Evolutionary conservation across 2,888 invertebrate species (phyloP).

Genomic region (Caenorhabditis parvicauda): DNA sequence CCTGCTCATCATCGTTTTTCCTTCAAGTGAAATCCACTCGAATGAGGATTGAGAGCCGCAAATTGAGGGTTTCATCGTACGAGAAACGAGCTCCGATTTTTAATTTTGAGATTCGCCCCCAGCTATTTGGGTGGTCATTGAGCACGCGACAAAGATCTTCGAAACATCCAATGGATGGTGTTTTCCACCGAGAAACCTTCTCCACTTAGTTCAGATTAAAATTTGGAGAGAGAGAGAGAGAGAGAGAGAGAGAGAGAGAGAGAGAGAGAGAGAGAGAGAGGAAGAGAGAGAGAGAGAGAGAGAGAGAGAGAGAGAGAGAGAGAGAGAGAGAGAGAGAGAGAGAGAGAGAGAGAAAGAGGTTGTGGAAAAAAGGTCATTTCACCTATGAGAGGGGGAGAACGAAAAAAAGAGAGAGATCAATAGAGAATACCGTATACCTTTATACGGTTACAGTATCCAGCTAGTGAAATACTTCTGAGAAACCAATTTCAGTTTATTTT

Average conservation of each 20-base stretch:
- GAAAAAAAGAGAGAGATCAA: not conserved
- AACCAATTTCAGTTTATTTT: no score
- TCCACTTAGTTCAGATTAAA: not conserved
- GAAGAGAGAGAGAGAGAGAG: conserved; percentile 1
- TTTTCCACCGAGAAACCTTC: conserved; percentile 3
- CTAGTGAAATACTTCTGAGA: conserved; percentile 16
- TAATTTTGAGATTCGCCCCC: no score
- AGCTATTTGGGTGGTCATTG: no score
- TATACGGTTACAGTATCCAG: conserved; percentile 10
- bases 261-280: conserved; percentile 1
- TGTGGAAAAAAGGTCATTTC: not conserved
- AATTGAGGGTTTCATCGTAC: no score
- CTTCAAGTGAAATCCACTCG: no score
- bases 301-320: conserved; percentile 14
- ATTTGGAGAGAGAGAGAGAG: conserved; percentile 1
- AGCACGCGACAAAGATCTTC: no score
- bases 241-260: conserved; percentile 6
- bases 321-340: not conserved
- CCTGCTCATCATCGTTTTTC: no score
- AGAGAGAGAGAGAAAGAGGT: conserved; percentile 7
- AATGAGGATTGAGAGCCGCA: no score
- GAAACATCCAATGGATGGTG: not conserved
- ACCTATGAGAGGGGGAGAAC: not conserved
- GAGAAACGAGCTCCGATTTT: no score
- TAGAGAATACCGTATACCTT: not conserved